phyloP scores from a whole-genome alignment of 1,140 invertebrate genomes.

The Dendroctonus valens region DNA sequence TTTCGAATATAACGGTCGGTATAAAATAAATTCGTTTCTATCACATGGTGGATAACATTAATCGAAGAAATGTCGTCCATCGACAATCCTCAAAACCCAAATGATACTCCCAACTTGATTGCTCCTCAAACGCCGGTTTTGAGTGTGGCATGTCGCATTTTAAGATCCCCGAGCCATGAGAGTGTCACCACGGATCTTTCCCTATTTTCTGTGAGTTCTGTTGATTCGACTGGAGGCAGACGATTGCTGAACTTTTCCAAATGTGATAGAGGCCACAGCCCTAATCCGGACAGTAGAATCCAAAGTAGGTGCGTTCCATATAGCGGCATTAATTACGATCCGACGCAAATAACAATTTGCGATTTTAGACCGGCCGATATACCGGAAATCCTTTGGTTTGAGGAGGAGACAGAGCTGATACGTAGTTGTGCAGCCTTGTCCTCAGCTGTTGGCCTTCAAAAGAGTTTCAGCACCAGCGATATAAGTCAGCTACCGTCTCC shows the following conservation, averaged over 20 bases:
- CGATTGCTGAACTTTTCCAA: constrained; percentile 59
- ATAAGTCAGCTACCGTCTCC: constrained; percentile 61
- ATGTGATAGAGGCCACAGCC: constrained; percentile 64
- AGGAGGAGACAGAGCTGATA: constrained; percentile 75
- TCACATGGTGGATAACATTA: constrained; percentile 18
- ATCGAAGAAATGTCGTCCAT: constrained; percentile 25
- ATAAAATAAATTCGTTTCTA: neutral
- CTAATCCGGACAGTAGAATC: constrained; percentile 63
- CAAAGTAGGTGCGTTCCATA: constrained; percentile 37
- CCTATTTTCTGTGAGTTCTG: constrained; percentile 74
- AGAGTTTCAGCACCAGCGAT: constrained; percentile 79
- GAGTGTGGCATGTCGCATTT: constrained; percentile 61
- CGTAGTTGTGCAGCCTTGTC: constrained; percentile 74
- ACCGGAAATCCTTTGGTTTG: constrained; percentile 67
- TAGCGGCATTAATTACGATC: no score
- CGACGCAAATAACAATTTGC: neutral
- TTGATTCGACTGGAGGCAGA: constrained; percentile 60
- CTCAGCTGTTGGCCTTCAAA: constrained; percentile 73
- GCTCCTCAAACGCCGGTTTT: constrained; percentile 53
- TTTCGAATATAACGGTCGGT: neutral
- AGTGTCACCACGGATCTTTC: constrained; percentile 79
- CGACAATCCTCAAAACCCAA: constrained; percentile 7
- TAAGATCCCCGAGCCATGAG: constrained; percentile 78
- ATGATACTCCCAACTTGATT: constrained; percentile 17
- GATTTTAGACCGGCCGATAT: constrained; percentile 58